These are phyloP conservation scores for Metaphire vulgaris DNA, from an alignment of 1,140 invertebrate species.

Conservation along the genomic window DNA sequence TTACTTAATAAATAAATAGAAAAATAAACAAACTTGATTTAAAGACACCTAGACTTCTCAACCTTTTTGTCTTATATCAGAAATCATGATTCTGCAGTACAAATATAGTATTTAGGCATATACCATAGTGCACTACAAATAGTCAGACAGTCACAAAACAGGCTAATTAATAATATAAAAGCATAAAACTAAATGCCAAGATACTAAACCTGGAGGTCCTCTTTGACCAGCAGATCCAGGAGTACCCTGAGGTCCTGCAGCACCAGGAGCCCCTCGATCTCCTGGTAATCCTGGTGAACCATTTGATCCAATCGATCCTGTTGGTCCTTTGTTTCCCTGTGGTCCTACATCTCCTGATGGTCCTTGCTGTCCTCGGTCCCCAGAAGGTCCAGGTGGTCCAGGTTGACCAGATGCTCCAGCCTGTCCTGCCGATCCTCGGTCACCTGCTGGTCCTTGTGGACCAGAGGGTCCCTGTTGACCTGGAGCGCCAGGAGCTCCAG, in stretches of 20 bases:
- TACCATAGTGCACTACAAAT: no score
- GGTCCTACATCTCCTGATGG: slow-evolving; percentile 3
- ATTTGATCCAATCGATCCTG: neutral
- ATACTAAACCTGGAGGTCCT: slow-evolving; percentile 14
- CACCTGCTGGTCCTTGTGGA: slow-evolving; percentile 2
- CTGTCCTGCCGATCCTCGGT: neutral
- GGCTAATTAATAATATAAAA: no score
- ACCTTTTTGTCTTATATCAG: no score
- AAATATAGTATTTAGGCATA: no score
- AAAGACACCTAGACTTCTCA: no score
- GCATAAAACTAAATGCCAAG: no score
- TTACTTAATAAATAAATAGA: no score
- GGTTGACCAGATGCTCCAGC: slow-evolving; percentile 10
- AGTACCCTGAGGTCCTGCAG: slow-evolving; percentile 7
- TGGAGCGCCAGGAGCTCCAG: neutral
- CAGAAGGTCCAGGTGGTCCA: slow-evolving; percentile 6
- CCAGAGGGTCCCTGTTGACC: slow-evolving; percentile 7
- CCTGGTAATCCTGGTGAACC: slow-evolving; percentile 1
- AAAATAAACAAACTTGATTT: no score
- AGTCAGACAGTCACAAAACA: no score
- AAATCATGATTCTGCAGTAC: no score
- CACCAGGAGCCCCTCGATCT: slow-evolving; percentile 14
- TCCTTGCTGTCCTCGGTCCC: slow-evolving; percentile 5
- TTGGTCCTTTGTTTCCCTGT: neutral
- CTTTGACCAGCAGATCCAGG: slow-evolving; percentile 4